Evolutionary conservation across 2,888 invertebrate genomes (phyloP), one percentile per base, ranked within the genome.

Genomic region (Hedychridium roseum): DNA sequence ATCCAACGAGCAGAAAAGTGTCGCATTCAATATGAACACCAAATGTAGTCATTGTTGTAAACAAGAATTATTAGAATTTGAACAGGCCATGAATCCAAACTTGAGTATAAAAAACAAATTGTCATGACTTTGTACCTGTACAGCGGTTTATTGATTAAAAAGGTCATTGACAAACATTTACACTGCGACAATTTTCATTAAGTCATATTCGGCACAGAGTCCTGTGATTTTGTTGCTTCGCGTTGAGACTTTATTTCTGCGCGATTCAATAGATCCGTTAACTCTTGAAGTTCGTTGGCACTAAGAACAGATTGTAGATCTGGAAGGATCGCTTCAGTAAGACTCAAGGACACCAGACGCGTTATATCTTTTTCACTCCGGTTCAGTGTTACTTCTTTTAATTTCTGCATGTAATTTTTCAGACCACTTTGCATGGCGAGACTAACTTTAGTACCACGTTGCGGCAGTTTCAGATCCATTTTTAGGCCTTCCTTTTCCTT

Each of bases 361-460:
- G 50, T 56, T 15, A 56, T 45, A 12, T 55, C 50, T 1, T 31
- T 2, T 14, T 59, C 43, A n/a, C 59, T 51, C 0, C 50, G 46
- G 30, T 57, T 54, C 14, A 51, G 38, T 3, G 70, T 35, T 3
- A 64, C 58, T 7, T 46, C 43, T 32, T 67, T 70, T 38, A 73
- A 12, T 23, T 57, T 68, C 38, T 59, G 64, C 4, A 73, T 65
- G 32, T 71, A 73, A 27, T 54, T 60, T 40, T 59, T 65, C 15
- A 71, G 51, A 1, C 63, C 66, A 1, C 42, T 53, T 26, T 64
- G 60, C 54, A 66, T 57, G 2, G 58, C 65, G 14, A 64, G 31
- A 5, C 60, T 61, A 2, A 62, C 59, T 12, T 57, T 66, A 1
- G 62, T 57, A 1, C 54, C 64, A 2, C 41, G 47, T n/a, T 44